phyloP scores from a whole-genome alignment of 64 coral and sea anemone species.

The Anthopleura sola region DNA sequence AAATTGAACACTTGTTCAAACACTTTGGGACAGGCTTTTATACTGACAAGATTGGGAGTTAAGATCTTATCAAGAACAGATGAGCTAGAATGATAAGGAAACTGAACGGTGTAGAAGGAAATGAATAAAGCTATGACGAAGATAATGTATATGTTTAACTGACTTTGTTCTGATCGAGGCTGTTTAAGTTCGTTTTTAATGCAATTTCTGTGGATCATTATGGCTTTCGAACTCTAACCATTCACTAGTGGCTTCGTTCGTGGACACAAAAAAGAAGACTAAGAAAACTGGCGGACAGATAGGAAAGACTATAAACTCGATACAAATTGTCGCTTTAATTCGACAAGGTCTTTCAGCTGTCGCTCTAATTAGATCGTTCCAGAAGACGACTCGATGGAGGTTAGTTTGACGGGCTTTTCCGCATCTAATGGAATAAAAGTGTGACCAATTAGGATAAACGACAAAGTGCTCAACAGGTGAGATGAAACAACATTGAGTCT shows the following conservation, averaged over 20 bases:
- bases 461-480: background rate
- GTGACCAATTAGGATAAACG: background rate
- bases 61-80: conserved; percentile 1
- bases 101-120: background rate
- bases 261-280: background rate
- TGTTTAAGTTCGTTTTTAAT: background rate
- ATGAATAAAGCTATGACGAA: background rate
- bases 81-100: background rate
- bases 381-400: background rate
- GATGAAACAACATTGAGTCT: background rate
- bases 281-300: background rate
- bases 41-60: background rate
- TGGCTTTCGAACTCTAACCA: background rate
- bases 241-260: background rate
- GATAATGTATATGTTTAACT: background rate
- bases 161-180: background rate
- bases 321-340: background rate
- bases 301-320: background rate
- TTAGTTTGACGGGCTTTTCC: background rate
- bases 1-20: background rate
- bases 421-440: background rate
- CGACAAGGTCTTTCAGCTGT: background rate
- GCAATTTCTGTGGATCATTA: no score
- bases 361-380: background rate
- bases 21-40: background rate